Base-by-base conservation (phyloP, 2,888 invertebrate genomes). In the Drosophila paranaensis region DNA sequence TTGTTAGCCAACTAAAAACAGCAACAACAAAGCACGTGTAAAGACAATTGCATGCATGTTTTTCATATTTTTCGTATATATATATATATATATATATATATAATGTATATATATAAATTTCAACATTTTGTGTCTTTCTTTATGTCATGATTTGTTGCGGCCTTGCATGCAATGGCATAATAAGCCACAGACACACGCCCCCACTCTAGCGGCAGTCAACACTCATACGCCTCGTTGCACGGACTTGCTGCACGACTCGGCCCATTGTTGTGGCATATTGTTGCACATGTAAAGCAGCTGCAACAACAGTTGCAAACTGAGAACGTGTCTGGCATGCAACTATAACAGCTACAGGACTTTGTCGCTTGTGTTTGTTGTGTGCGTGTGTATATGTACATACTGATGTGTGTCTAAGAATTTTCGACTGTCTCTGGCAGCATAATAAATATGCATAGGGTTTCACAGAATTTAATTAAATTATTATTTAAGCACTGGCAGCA, bases 171-270 rank as follows among this genome's bases (percentile, higher is more conserved):
- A 73, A 75, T 76, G 54, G 75, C 88, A 89, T 84, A 89, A 86
- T 88, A 89, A 88, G 87, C 90, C 74, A 87, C 54, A 54, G 48
- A 54, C 40, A 69, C 50, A 60, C 67, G 62, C 25, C 37, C 39
- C 1, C 43, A 13, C 33, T 39, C 20, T 42, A 8, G 65, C 57
- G 73, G 79, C 73, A 87, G 79, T 89, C 85, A 88, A 77, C 86
- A 89, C 86, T 86, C 88, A 90, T 87, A 75, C 79, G 90, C 57
- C 85, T 86, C 88, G 90, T 89, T 90, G 85, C 82, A 89, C 90
- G 82, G 74, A 60, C 35, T 87, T 79, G 81, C 74, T 77, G 84
- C 84, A 84, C 87, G 90, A 88, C 58, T 90, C 66, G 81, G 64
- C 71, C 72, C 81, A 88, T 84, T 90, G 90, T 82, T 90, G 88